Evolutionary conservation across 2,113 vertebrate species (phyloP).

Genomic region (Tyrannus savana): DNA sequence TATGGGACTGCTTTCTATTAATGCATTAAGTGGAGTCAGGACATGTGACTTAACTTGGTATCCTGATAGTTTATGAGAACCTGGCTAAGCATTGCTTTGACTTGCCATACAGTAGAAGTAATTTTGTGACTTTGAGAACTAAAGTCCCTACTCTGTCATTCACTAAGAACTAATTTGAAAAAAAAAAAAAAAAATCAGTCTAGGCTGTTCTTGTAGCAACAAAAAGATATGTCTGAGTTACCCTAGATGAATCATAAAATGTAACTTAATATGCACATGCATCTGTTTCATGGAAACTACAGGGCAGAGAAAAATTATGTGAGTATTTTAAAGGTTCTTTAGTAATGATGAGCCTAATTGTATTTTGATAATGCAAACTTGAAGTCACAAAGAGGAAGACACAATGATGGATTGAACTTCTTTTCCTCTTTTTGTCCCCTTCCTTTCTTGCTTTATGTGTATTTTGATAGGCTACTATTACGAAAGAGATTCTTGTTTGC

Average conservation of each 20-base stretch:
- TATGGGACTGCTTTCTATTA: neutral
- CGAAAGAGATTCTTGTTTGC: neutral
- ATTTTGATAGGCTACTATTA: neutral
- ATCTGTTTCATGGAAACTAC: conserved; percentile 34
- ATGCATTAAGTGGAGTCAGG: neutral
- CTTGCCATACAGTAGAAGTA: neutral
- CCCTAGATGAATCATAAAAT: conserved; percentile 18
- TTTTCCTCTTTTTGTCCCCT: neutral
- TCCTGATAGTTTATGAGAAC: neutral
- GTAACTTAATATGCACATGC: neutral
- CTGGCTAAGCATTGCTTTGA: neutral
- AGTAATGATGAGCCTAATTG: neutral
- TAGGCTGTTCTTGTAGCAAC: neutral
- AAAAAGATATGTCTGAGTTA: neutral
- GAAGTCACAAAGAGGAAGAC: neutral
- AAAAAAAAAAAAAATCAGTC: neutral
- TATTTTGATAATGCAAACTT: neutral
- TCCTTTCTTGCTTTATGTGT: neutral
- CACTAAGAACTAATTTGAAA: neutral
- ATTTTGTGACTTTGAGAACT: neutral
- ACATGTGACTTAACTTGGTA: neutral
- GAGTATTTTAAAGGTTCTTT: conserved; percentile 3
- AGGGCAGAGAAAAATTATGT: neutral
- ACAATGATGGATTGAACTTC: neutral
- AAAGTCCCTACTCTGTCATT: neutral